Conservation (phyloP, 2,113 vertebrate genomes). For the Smithornis capensis region DNA sequence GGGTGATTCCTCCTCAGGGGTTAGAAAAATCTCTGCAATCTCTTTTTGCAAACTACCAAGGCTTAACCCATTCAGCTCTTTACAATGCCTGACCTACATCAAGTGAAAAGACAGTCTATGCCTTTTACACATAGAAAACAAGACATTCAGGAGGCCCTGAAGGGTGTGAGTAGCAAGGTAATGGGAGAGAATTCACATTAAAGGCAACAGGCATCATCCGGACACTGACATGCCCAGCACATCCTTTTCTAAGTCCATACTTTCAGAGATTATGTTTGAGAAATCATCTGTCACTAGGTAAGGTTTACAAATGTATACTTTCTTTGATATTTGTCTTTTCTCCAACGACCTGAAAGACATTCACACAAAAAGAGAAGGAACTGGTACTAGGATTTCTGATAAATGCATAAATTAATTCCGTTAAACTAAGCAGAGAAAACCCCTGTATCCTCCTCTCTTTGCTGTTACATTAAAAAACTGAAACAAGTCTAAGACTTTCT, state of each 20-base stretch:
- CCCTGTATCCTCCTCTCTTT: background rate
- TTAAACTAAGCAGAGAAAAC: background rate
- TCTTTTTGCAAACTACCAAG: background rate
- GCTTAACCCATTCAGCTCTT: slow-evolving; percentile 39
- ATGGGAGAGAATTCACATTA: background rate
- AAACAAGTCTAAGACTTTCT: background rate
- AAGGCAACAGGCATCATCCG: background rate
- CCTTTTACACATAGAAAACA: background rate
- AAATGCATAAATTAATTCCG: background rate
- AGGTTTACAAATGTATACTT: background rate
- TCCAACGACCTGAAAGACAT: background rate
- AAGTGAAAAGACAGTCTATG: background rate
- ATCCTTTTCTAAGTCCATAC: background rate
- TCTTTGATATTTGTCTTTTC: background rate
- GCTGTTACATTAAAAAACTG: background rate
- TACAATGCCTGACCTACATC: slow-evolving; percentile 56
- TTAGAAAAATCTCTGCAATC: background rate
- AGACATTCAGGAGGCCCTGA: background rate
- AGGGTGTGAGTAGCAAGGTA: background rate
- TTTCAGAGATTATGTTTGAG: background rate
- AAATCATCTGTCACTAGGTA: background rate
- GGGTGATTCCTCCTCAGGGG: background rate
- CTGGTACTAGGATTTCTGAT: background rate
- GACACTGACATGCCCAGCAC: background rate
- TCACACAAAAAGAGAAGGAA: background rate